Evolutionary conservation across 2,888 invertebrate species (phyloP).

Genomic region (Drepanosiphum platanoidis): DNA sequence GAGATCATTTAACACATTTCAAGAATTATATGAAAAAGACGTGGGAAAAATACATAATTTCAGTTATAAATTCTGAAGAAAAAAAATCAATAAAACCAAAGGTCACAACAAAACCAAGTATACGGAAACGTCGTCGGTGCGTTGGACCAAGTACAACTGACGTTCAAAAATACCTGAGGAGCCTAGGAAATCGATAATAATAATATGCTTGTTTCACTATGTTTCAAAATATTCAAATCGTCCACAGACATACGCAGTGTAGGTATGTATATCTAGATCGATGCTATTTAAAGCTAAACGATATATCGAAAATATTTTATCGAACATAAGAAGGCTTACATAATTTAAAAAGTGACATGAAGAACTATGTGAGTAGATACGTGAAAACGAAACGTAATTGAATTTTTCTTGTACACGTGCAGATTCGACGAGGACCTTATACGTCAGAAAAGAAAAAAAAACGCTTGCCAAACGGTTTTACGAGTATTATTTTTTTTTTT

Average conservation of each 20-base stretch:
- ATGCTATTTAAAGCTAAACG: too few relatives aligned
- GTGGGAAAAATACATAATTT: conserved; percentile 42
- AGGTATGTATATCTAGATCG: too few relatives aligned
- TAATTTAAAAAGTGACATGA: too few relatives aligned
- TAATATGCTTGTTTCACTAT: neutral
- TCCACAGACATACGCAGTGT: neutral
- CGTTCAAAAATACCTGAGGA: conserved; percentile 6
- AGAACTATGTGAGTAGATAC: too few relatives aligned
- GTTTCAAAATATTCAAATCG: neutral
- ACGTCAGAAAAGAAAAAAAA: too few relatives aligned
- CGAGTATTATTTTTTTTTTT: neutral
- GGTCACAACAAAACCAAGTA: conserved; percentile 35
- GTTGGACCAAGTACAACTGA: neutral
- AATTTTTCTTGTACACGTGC: too few relatives aligned
- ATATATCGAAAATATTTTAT: too few relatives aligned
- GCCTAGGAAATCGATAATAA: neutral
- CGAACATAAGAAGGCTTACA: too few relatives aligned
- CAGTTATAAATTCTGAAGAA: conserved; percentile 34
- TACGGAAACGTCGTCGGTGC: too few relatives aligned
- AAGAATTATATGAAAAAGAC: conserved; percentile 4
- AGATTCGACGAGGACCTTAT: too few relatives aligned
- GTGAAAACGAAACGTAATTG: too few relatives aligned
- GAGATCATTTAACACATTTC: conserved; percentile 2
- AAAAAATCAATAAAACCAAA: conserved; percentile 46
- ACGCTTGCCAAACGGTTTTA: neutral